Evolutionary conservation across 2,888 invertebrate species (phyloP), one percentile per base, ranked within the genome.

Genomic region (Bhutanitis thaidina): DNA sequence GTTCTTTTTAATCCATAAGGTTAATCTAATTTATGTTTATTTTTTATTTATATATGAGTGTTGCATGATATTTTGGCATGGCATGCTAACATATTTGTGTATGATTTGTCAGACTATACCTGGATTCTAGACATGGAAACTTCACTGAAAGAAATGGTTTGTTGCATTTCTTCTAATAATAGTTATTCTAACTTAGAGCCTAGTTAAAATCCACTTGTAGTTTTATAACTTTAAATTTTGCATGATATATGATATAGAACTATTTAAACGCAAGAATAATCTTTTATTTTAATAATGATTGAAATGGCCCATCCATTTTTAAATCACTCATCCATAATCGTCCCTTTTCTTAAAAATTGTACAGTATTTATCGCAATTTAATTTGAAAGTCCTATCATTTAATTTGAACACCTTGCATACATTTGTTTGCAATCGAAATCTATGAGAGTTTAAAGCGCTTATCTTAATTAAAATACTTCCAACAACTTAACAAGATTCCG

Each of bases 61-160:
- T 73, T 78, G 87, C 86, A 87, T 86, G 86, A 74, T 75, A 62
- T 73, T 75, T 74, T 66, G 71, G 88, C 88, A 88, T 88, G 87
- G 88, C 88, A 89, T 89, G 88, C 74, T 87, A 85, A 87, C 74
- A 74, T 75, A 73, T 72, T 80, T 87, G 75, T 89, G 80, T 87
- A 80, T 77, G 64, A 79, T 88, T 87, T 87, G 80, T 86, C 88
- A 89, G 89, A 86, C 85, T 72, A 84, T 87, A 77, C 85, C 87
- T 76, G 88, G 89, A 82, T 87, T 86, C 88, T 89, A 89, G 84
- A 76, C 77, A 77, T 74, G 82, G 83, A 77, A 77, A 71, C 80
- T 69, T 70, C 87, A 80, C 77, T 77, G 77, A 77, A 74, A 74
- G 69, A 72, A 79, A 87, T 77, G 88, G 88, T 88, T 88, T 81